Base-by-base conservation (phyloP, 2,113 vertebrate species). In the Rostratula benghalensis region DNA sequence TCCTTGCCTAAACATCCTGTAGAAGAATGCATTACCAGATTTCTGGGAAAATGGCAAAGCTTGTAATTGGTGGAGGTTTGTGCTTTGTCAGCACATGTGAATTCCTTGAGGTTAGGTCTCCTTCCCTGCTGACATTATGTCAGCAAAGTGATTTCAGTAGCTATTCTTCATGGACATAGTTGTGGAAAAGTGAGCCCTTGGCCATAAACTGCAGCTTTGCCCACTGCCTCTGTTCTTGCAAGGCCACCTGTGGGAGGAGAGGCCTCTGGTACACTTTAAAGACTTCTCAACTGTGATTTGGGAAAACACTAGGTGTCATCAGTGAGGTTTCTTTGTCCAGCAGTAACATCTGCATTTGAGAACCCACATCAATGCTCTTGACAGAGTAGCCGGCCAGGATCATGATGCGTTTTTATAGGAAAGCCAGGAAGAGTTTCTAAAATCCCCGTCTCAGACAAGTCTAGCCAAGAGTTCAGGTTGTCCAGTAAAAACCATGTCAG, bases 361-460 rank as follows among this genome's bases (percentile, higher is more conserved):
- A 97, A 37, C 15, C 20, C 27, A 23, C 50, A 56, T 46, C 16
- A 24, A 43, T n/a, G 65, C 68, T 37, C 37, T 43, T 69, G 46
- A 57, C 61, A 87, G 86, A 90, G 70, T 21, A 41, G 28, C 65
- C 67, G 60, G 69, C 83, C 65, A 39, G 30, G 45, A n/a, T 61
- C 17, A 8, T 77, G 83, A 92, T 65, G 46, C 35, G 4, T 90
- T 97, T 92, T 97, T 89, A 92, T 10, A 87, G 65, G 45, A 92
- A 95, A 93, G 82, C 53, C 31, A 89, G 78, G 76, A 96, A 95
- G 94, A 95, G 88, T 60, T 93, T 78, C 84, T 54, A 92, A 96
- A 98, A 98, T 98, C 97, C 95, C 81, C 6, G 10, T 92, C 90
- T 69, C 92, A 97, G 96, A 95, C 96, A 96, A 92, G 90, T 97